Evolutionary conservation across 2,888 invertebrate genomes (phyloP), one percentile per base, ranked within the genome.

Genomic region (Hymenopus coronatus): DNA sequence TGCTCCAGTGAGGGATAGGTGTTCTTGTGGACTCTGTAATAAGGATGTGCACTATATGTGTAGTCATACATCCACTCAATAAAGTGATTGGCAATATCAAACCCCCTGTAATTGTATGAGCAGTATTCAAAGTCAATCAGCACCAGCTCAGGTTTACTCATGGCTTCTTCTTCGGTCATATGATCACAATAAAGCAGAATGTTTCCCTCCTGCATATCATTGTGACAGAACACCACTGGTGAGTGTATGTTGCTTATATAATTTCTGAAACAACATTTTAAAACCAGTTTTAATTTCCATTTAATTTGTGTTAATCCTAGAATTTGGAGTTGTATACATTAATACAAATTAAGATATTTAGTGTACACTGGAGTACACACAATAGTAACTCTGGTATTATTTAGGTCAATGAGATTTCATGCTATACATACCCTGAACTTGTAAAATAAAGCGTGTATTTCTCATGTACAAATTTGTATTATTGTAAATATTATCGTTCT

Each of bases 101-200:
- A 99, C 0, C 97, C 98, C 88, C 98, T 94, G 92, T 97, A 97
- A 92, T 99, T 98, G 93, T 99, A 99, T 0, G 98, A 97, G 93
- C 98, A 98, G 92, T 98, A 99, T 93, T 99, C 98, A 92, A 98
- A 99, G 93, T 99, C 99, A 92, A 98, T 98, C 46, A 98, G 94
- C 27, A 97, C 96, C 70, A 98, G 93, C 90, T 95, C 95, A 0
- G 96, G 95, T 88, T 95, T 94, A 0, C 94, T 94, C 25, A 92
- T 93, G 14, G 86, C 82, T 30, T 85, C 88, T 15, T 85, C 15
- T 90, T 91, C 90, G 28, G 91, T 90, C 85, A 91, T 91, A 88
- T 92, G 92, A 85, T 94, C 94, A 91, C 94, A 94, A 84, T 94
- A 93, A 90, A 95, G 92, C n/a, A 96, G 93, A 91, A 96, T 96